A percentile compares a stretch with the other conserved stretches of the same genome.
phyloP scores from a whole-genome alignment of 2,797 vertebrate genomes.

The Acrossocheilus wenchowensis region DNA sequence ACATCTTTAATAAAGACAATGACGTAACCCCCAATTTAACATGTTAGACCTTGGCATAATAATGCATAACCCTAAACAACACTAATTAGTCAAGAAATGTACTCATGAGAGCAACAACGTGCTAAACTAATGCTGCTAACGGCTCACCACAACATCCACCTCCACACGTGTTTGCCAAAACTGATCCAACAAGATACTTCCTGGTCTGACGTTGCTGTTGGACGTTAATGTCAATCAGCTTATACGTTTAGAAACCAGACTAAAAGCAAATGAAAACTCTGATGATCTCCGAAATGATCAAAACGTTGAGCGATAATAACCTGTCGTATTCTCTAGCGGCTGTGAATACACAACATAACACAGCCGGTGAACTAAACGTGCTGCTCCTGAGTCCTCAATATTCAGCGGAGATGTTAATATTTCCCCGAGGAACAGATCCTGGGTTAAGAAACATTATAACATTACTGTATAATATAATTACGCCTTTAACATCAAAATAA shows the following conservation, averaged over 20 bases:
- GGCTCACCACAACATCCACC: constrained; percentile 38
- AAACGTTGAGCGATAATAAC: background rate
- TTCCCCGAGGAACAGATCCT: background rate
- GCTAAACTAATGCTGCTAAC: background rate
- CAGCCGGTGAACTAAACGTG: background rate
- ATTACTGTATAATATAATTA: background rate
- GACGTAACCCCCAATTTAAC: background rate
- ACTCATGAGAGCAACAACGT: background rate
- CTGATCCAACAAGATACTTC: constrained; percentile 59
- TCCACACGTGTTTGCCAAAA: constrained; percentile 62
- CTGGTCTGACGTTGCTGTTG: constrained; percentile 61
- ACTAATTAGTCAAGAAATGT: background rate
- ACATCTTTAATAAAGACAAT: background rate
- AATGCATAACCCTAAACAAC: background rate
- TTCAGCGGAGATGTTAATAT: background rate
- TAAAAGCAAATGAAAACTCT: background rate
- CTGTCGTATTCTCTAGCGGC: background rate
- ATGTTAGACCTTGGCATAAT: background rate
- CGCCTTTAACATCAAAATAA: background rate
- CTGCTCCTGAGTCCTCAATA: background rate
- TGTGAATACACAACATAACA: background rate
- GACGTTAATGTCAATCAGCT: constrained; percentile 43
- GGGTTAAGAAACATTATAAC: background rate
- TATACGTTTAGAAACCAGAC: constrained; percentile 2
- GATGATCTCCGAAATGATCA: background rate